phyloP scores from a whole-genome alignment of 1,140 invertebrate genomes.

The Drosophila sechellia region DNA sequence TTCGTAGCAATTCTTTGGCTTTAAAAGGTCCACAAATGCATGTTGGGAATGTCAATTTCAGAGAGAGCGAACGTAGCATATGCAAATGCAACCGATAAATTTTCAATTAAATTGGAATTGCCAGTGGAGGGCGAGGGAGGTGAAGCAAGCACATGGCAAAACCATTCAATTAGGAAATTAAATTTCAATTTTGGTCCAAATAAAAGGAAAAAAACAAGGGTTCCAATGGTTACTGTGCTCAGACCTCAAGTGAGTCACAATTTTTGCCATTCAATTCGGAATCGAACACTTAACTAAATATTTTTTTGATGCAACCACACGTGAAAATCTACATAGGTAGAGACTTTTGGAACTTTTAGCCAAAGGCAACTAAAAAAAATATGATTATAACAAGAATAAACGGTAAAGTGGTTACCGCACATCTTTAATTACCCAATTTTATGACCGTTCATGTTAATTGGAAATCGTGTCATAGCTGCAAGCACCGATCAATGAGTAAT shows the following conservation, averaged over 20 bases:
- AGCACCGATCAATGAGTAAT: slow-evolving; percentile 24
- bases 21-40: slow-evolving; percentile 32
- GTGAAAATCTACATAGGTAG: neutral
- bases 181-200: slow-evolving; percentile 47
- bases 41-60: slow-evolving; percentile 20
- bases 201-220: slow-evolving; percentile 37
- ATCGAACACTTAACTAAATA: slow-evolving; percentile 43
- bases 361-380: neutral
- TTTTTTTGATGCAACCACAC: slow-evolving; percentile 5
- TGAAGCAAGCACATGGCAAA: neutral
- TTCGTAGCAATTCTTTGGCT: slow-evolving; percentile 6
- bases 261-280: slow-evolving; percentile 28
- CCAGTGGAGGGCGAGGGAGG: slow-evolving; percentile 8
- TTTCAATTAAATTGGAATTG: slow-evolving; percentile 74
- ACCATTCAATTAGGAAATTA: slow-evolving; percentile 78
- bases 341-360: neutral
- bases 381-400: neutral
- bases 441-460: neutral
- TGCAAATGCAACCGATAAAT: slow-evolving; percentile 82
- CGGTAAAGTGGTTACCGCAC: neutral
- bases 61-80: slow-evolving; percentile 20
- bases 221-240: slow-evolving; percentile 21
- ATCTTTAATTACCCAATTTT: neutral
- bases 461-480: slow-evolving; percentile 12
- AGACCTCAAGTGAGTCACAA: slow-evolving; percentile 15